phyloP scores from a whole-genome alignment of 1,140 invertebrate genomes.

The Heliconius hermathena region DNA sequence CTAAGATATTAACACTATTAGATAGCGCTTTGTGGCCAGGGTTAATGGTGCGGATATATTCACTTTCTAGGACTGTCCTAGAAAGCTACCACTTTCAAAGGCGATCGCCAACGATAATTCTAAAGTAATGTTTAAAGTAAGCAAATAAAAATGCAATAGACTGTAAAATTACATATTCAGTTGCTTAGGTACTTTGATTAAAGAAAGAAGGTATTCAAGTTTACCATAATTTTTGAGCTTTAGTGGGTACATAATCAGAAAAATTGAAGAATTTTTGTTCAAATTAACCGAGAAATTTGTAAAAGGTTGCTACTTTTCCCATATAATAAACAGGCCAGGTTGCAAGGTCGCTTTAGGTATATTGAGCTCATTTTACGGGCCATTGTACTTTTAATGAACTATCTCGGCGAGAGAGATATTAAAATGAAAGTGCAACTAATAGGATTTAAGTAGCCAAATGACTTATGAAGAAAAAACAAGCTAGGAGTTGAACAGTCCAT shows the following conservation, averaged over 20 bases:
- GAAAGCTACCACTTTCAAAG: slow-evolving; percentile 48
- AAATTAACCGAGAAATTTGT: background rate
- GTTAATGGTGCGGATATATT: slow-evolving; percentile 40
- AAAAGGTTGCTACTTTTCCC: background rate
- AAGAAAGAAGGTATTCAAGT: background rate
- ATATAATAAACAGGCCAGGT: slow-evolving; percentile 9
- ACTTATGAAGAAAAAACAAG: slow-evolving; percentile 29
- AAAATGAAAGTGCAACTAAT: slow-evolving; percentile 76
- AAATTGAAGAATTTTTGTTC: background rate
- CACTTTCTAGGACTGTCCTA: slow-evolving; percentile 59
- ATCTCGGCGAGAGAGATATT: slow-evolving; percentile 51
- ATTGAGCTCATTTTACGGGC: slow-evolving; percentile 32
- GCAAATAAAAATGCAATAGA: background rate
- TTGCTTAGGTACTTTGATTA: background rate
- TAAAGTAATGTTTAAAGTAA: slow-evolving; percentile 5
- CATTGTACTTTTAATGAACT: slow-evolving; percentile 42
- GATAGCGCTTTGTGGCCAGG: slow-evolving; percentile 27
- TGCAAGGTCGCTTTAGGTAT: slow-evolving; percentile 12
- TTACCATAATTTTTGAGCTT: background rate
- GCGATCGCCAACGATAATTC: slow-evolving; percentile 38
- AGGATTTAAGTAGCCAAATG: slow-evolving; percentile 37
- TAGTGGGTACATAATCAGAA: background rate
- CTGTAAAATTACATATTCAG: background rate
- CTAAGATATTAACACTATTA: slow-evolving; percentile 17
- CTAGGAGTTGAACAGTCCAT: slow-evolving; percentile 37